These are phyloP conservation scores for Takifugu rubripes DNA, from an alignment of 2,797 vertebrate genomes.

Conservation along the genomic window DNA sequence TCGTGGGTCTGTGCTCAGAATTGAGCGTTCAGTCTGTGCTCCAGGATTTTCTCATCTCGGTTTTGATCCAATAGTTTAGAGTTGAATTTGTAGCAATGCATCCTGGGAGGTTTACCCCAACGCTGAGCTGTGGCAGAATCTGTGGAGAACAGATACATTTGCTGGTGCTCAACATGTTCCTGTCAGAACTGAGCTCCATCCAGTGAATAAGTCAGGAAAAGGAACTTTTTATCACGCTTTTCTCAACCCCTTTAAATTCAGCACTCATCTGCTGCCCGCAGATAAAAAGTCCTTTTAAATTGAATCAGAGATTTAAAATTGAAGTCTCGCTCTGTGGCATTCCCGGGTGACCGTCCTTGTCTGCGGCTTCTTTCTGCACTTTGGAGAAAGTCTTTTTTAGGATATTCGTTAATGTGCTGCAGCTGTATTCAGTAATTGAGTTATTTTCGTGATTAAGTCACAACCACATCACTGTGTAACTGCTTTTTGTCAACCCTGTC, in stretches of 20 bases:
- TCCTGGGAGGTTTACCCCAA: too few species aligned
- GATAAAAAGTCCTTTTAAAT: constrained; percentile 16
- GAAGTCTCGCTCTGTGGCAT: constrained; percentile 9
- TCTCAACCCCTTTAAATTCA: too few species aligned
- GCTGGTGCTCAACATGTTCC: too few species aligned
- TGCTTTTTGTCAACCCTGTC: too few species aligned
- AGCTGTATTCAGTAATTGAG: neutral
- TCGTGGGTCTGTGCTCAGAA: neutral
- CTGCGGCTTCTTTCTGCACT: neutral
- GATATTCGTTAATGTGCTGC: neutral
- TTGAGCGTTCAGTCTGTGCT: constrained; percentile 1
- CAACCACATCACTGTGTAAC: too few species aligned
- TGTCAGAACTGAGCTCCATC: too few species aligned
- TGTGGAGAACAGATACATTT: too few species aligned
- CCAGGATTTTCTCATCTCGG: neutral
- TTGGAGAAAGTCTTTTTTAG: too few species aligned
- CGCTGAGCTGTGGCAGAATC: too few species aligned
- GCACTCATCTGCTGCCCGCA: constrained; percentile 8
- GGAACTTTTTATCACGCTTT: too few species aligned
- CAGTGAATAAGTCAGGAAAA: too few species aligned
- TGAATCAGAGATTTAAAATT: constrained; percentile 12
- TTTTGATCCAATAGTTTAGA: constrained; percentile 18
- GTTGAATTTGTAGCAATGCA: neutral
- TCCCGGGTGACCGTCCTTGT: constrained; percentile 2
- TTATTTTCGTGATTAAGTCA: too few species aligned